Evolutionary conservation across 2,888 invertebrate species (phyloP).

Genomic region (Dromius quadrimaculatus): DNA sequence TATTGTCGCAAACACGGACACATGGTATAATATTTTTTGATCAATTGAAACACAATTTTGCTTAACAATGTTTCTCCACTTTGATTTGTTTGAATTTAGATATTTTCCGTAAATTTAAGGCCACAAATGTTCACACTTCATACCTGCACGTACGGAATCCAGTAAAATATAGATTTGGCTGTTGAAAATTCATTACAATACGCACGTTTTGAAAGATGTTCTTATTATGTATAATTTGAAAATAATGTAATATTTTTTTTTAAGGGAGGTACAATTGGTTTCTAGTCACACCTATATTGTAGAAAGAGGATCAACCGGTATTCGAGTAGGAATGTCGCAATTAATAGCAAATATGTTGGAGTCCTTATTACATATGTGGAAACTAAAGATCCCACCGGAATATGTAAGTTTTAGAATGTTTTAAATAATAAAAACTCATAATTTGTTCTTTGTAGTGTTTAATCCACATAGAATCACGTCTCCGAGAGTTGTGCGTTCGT

Average conservation of each 20-base stretch:
- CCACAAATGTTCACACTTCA: no score
- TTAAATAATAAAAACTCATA: conserved; percentile 6
- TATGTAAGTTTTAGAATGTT: conserved; percentile 72
- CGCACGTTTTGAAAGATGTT: conserved; percentile 14
- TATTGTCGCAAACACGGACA: conserved; percentile 83
- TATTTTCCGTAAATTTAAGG: neutral
- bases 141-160: no score
- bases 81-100: neutral
- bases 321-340: conserved; percentile 81
- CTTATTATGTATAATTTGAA: conserved; percentile 19
- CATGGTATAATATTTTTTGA: conserved; percentile 74
- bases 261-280: conserved; percentile 70
- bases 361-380: conserved; percentile 82
- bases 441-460: conserved; percentile 72
- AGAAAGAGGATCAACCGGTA: conserved; percentile 65
- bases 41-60: neutral
- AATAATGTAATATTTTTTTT: neutral
- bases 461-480: conserved; percentile 82
- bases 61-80: neutral
- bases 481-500: conserved; percentile 87
- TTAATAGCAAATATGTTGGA: conserved; percentile 88
- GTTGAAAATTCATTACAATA: conserved; percentile 1
- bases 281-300: conserved; percentile 69
- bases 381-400: conserved; percentile 80
- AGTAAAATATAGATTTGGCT: no score